Evolutionary conservation across 2,888 invertebrate species (phyloP).

Genomic region (Plusia festucae): DNA sequence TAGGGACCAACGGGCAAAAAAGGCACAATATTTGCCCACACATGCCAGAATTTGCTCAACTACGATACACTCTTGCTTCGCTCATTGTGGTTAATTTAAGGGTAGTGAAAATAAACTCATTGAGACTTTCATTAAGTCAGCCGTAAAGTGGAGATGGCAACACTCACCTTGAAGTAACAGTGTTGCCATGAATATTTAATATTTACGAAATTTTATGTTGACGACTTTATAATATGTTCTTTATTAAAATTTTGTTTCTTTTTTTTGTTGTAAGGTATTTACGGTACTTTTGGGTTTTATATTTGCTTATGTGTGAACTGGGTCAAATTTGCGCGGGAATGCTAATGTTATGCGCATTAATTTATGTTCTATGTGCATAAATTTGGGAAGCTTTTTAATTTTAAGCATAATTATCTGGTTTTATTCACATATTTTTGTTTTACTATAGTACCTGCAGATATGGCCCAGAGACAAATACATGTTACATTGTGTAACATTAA

Average conservation of each 20-base stretch:
- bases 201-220: constrained; percentile 32
- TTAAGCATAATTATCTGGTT: constrained; percentile 1
- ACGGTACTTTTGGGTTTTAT: constrained; percentile 33
- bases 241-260: constrained; percentile 13
- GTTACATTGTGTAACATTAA: no score
- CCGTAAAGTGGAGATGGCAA: constrained; percentile 66
- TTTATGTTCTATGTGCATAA: constrained; percentile 38
- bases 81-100: constrained; percentile 60
- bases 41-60: constrained; percentile 73
- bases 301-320: constrained; percentile 43
- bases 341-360: constrained; percentile 53
- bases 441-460: background rate
- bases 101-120: constrained; percentile 64
- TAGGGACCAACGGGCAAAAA: constrained; percentile 67
- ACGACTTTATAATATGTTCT: constrained; percentile 27
- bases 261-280: constrained; percentile 19
- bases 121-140: constrained; percentile 63
- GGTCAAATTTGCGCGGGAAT: constrained; percentile 52
- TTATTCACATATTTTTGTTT: constrained; percentile 10
- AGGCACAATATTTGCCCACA: constrained; percentile 71
- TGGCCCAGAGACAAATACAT: background rate
- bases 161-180: constrained; percentile 34
- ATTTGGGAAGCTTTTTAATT: constrained; percentile 28
- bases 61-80: constrained; percentile 67
- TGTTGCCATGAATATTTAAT: constrained; percentile 48